A percentile compares a stretch with the other conserved stretches of the same genome.
Conservation (phyloP, 2,888 invertebrate genomes). For the Zele albiditarsus region DNA sequence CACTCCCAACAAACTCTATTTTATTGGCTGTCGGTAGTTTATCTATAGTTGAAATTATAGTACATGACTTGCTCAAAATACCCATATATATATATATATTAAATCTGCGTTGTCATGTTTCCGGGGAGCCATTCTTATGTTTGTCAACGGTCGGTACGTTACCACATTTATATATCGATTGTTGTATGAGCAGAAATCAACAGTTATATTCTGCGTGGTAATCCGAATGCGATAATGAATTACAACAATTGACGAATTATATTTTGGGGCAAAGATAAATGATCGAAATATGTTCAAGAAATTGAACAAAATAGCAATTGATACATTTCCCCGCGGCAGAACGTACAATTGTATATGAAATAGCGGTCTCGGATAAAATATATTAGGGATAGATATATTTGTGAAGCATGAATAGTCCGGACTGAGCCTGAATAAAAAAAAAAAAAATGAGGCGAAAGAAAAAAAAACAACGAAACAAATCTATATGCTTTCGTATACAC, state of each 20-base stretch:
- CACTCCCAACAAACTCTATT: neutral
- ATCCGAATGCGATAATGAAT: too few species aligned
- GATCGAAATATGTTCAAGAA: neutral
- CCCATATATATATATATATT: too few species aligned
- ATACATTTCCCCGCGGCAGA: too few species aligned
- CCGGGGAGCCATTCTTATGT: slow-evolving; percentile 11
- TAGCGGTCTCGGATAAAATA: too few species aligned
- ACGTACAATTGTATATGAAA: too few species aligned
- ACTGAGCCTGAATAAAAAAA: slow-evolving; percentile 30
- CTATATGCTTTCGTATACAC: neutral
- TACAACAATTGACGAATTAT: too few species aligned
- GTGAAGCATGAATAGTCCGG: neutral
- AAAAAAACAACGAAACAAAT: neutral
- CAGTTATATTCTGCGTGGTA: too few species aligned
- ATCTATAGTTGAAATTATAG: neutral
- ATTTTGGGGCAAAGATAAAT: neutral
- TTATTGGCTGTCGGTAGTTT: neutral
- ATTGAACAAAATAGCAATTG: too few species aligned
- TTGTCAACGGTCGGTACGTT: neutral
- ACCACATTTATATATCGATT: neutral
- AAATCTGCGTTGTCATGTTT: too few species aligned
- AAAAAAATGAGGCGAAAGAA: neutral
- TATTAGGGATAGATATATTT: too few species aligned
- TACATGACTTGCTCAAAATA: neutral
- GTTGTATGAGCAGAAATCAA: neutral